Base-by-base conservation (phyloP, 2,888 invertebrate genomes). In the Amphimallon solstitiale region DNA sequence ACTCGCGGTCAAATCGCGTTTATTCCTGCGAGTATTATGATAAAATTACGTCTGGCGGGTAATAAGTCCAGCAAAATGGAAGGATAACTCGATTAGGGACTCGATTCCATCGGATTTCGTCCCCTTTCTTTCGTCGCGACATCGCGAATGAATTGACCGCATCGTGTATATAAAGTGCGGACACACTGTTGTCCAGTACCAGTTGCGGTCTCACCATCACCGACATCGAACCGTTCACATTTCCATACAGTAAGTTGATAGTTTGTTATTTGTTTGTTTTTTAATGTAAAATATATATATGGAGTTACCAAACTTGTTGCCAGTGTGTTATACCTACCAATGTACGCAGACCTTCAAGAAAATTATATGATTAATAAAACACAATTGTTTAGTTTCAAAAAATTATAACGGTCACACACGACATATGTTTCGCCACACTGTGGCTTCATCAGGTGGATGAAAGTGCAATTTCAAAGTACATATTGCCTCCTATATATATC, bases 41-140 rank as follows among this genome's bases (percentile, higher is more conserved):
- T 75, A 72, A 62, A 72, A 75, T 76, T 76, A 74, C 68, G 62
- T 15, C 43, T 43, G 29, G 66, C 51, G 71, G 69, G 72, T 75
- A 76, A 75, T 74, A 74, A 73, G 70, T 65, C 67, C 64, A 71
- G 69, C 29, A 63, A 74, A 76, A 75, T 76, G 76, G 74, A 70
- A 60, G 65, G 61, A 60, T 76, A 76, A 76, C 75, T 70, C 68
- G 67, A 66, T 76, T 75, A 74, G 66, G 60, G 61, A 54, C 17
- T 40, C 15, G 23, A 14, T 45, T 14, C 19, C 46, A 29, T 3
- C 43, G 29, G 29, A 15, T 43, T 59, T 40, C 3, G 15, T 21
- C 56, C 49, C n/a, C 29, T 29, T 29, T 29, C 29, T 29, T 29
- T 29, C 29, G 5, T 2, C 49, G 12, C 23, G 60, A 43, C 34